Conservation (phyloP, 1,140 invertebrate genomes). For the Apis laboriosa region DNA sequence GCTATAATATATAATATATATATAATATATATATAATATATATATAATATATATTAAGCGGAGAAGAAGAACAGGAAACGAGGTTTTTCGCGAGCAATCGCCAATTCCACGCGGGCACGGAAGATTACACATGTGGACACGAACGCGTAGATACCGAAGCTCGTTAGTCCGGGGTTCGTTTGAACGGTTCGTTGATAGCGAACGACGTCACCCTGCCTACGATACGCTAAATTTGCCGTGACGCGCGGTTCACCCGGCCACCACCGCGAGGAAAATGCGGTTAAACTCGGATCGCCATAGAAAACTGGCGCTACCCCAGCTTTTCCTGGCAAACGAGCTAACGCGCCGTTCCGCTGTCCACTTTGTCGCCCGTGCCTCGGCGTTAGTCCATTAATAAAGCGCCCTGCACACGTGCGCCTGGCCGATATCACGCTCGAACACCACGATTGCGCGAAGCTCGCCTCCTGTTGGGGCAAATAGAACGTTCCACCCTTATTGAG, state of each 20-base stretch:
- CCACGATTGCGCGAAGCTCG: too few relatives aligned
- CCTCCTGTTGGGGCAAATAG: too few relatives aligned
- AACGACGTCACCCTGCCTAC: constrained; percentile 25
- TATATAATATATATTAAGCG: too few relatives aligned
- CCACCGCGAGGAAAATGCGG: constrained; percentile 53
- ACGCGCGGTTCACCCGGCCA: constrained; percentile 49
- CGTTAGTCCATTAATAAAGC: constrained; percentile 61
- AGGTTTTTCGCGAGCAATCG: neutral
- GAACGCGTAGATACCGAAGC: neutral
- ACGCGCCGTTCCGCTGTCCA: constrained; percentile 48
- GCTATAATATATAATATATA: too few relatives aligned
- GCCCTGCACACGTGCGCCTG: neutral
- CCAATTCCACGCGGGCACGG: neutral
- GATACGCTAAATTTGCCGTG: constrained; percentile 46
- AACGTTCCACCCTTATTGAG: too few relatives aligned
- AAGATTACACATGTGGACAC: neutral
- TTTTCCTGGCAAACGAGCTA: constrained; percentile 55
- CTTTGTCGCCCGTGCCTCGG: constrained; percentile 31
- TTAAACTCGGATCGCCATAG: constrained; percentile 59
- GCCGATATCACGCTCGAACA: neutral
- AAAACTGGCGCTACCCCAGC: constrained; percentile 48
- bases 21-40: too few relatives aligned
- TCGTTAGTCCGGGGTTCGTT: constrained; percentile 10
- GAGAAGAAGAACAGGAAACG: too few relatives aligned
- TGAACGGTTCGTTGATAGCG: constrained; percentile 26